Percentiles rank a stretch among this genome's conserved stretches.
Evolutionary conservation across 2,797 vertebrate genomes (phyloP).

Genomic region (Anabacerthia variegaticeps): DNA sequence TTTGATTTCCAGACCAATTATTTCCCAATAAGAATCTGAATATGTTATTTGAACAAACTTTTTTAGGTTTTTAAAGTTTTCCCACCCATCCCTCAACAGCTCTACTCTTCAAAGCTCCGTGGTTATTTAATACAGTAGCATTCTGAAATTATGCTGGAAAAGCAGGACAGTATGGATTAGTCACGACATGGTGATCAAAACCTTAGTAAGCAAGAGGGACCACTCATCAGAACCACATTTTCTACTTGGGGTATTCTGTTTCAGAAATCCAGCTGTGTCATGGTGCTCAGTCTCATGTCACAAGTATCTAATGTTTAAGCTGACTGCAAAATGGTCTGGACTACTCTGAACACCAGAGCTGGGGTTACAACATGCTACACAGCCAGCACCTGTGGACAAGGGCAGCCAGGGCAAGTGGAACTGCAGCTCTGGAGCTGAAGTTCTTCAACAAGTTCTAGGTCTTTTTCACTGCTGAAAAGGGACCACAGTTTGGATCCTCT

Average conservation of each 20-base stretch:
- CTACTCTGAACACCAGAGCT: neutral
- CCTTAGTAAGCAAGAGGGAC: neutral
- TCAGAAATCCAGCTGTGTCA: neutral
- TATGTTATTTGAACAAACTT: neutral
- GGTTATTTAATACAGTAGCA: neutral
- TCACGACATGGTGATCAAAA: neutral
- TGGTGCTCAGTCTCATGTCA: neutral
- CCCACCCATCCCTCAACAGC: neutral
- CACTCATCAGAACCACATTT: neutral
- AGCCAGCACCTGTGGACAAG: neutral
- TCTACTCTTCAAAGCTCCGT: neutral
- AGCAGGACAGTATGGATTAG: neutral
- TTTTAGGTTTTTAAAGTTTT: neutral
- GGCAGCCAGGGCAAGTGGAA: rapidly evolving
- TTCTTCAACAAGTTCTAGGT: neutral
- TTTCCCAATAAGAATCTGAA: neutral
- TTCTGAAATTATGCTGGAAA: neutral
- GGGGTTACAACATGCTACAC: neutral
- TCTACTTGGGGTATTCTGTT: neutral
- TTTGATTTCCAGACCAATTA: conserved; percentile 26
- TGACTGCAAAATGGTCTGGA: neutral
- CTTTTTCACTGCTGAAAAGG: neutral
- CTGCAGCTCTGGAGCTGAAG: neutral
- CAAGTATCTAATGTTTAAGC: neutral
- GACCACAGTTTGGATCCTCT: neutral